Evolutionary conservation across 2,888 invertebrate genomes (phyloP), one percentile per base, ranked within the genome.

Genomic region (Heliconius ethilla): DNA sequence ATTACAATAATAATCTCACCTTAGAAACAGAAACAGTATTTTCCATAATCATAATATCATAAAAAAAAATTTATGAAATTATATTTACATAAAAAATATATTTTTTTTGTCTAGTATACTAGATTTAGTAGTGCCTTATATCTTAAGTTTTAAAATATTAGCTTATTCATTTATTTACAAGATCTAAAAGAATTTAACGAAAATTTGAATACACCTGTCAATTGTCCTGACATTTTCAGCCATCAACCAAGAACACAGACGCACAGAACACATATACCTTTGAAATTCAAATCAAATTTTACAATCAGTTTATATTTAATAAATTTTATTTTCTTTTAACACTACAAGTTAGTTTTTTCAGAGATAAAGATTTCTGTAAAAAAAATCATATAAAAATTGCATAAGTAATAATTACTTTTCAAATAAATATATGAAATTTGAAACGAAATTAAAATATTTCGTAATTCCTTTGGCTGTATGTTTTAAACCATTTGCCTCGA

Each of bases 11-110:
- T 40, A 37, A 73, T 45, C 45, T 83, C 87, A 94, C 95, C 87
- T 94, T 95, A n/a, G 95, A 95, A 45, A 95, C 92, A 33, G 95
- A 95, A 82, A 91, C 88, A 33, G 94, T 94, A 63, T 93, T 87
- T 84, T 94, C 92, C 90, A 92, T 93, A 27, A 63, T 63, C 45
- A 65, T 59, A 70, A 70, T 37, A 25, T 25, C 6, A 69, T 18
- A 45, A 27, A 69, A 69, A 40, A 5, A 5, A 40, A 7, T 33
- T 7, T 25, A 40, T n/a, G 6, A 69, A 69, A 25, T 25, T 25
- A 63, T 25, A 63, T 25, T 27, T 63, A 63, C 5, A 27, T 25
- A 13, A 13, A 63, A 63, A 63, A 15, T 6, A 63, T 15, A 27
- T 25, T 25, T 0, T 55, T 55, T 18, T 18, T 55, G 2, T 55